These are phyloP conservation scores for Ceramica pisi DNA, from an alignment of 2,888 invertebrate species.

Conservation along the genomic window DNA sequence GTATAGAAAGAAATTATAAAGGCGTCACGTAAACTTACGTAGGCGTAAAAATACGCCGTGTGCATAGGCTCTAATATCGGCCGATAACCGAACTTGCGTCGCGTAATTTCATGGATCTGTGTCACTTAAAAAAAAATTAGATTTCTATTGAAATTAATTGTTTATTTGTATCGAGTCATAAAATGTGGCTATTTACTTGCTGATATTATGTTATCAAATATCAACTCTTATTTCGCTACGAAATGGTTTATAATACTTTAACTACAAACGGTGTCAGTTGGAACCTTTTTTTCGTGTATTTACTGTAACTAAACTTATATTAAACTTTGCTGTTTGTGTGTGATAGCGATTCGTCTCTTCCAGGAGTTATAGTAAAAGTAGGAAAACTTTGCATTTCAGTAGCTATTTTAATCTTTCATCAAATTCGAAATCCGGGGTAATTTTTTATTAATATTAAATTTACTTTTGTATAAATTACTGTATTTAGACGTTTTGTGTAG, in stretches of 20 bases:
- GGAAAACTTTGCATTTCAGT: slow-evolving; percentile 60
- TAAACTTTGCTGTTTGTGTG: slow-evolving; percentile 17
- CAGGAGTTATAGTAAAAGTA: slow-evolving; percentile 48
- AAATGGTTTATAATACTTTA: slow-evolving; percentile 14
- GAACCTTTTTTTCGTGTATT: slow-evolving; percentile 2
- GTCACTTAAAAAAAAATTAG: not conserved
- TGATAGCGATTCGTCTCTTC: slow-evolving; percentile 28
- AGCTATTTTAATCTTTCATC: slow-evolving; percentile 26
- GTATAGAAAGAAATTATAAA: too few species aligned
- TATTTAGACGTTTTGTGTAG: slow-evolving; percentile 39
- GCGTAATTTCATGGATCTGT: slow-evolving; percentile 2
- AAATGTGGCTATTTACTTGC: not conserved
- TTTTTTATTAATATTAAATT: slow-evolving; percentile 9
- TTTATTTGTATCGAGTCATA: not conserved
- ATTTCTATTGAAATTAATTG: not conserved
- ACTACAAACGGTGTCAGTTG: not conserved
- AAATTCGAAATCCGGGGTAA: slow-evolving; percentile 36
- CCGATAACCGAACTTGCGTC: not conserved
- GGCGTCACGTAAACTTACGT: too few species aligned
- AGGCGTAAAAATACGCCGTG: too few species aligned
- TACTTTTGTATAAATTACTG: slow-evolving; percentile 40
- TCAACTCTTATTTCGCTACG: not conserved
- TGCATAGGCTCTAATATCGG: not conserved
- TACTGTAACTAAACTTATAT: slow-evolving; percentile 5
- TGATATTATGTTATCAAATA: slow-evolving; percentile 6